Percentiles rank a stretch among this genome's conserved stretches.
Evolutionary conservation across 2,113 vertebrate genomes (phyloP).

Genomic region (Damaliscus lunatus): DNA sequence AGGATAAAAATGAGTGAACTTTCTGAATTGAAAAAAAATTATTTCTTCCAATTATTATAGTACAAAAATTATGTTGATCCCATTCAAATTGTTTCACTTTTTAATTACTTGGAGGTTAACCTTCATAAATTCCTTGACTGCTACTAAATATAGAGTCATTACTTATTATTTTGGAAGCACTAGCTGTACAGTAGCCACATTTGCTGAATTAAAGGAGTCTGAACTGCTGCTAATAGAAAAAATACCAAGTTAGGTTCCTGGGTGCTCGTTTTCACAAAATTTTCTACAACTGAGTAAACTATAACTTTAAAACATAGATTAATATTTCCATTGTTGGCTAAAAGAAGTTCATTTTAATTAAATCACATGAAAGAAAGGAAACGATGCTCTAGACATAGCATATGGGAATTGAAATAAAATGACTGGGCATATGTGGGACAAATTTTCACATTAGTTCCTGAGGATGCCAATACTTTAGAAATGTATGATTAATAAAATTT

Average conservation of each 20-base stretch:
- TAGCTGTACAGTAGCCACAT: not conserved
- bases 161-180: not conserved
- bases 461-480: not conserved
- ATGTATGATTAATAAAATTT: not conserved
- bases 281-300: not conserved
- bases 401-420: not conserved
- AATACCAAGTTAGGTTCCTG: not conserved
- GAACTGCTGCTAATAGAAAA: not conserved
- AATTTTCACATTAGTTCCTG: not conserved
- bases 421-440: not conserved
- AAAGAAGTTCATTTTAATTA: not conserved
- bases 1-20: not conserved
- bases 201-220: not conserved
- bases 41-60: not conserved
- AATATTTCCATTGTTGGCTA: not conserved
- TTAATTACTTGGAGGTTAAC: not conserved
- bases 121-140: not conserved
- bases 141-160: not conserved
- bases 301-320: not conserved
- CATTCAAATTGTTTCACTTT: no score
- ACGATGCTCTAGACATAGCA: not conserved
- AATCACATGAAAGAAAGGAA: not conserved
- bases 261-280: not conserved
- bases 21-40: not conserved
- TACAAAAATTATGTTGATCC: not conserved